phyloP scores from a whole-genome alignment of 2,113 vertebrate genomes.

The Mohoua ochrocephala region DNA sequence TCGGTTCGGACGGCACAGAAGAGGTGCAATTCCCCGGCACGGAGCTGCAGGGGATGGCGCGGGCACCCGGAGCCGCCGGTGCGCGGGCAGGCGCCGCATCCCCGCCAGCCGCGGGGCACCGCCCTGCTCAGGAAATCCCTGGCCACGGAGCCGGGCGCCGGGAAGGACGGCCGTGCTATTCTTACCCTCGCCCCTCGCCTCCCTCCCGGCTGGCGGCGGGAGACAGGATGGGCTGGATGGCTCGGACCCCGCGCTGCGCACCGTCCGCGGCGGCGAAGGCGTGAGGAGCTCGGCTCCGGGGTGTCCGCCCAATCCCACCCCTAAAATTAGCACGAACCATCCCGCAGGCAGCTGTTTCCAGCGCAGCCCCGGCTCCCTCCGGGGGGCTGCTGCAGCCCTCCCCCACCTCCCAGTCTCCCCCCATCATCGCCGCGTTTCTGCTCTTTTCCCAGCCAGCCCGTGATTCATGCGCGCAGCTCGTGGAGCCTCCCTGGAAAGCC shows the following conservation, averaged over 20 bases:
- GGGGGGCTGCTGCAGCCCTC: neutral
- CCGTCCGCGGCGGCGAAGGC: neutral
- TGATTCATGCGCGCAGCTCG: slow-evolving; percentile 6
- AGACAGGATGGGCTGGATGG: neutral
- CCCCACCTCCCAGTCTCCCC: neutral
- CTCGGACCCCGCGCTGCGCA: rapidly evolving
- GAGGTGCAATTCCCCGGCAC: rapidly evolving
- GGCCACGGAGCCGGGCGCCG: neutral
- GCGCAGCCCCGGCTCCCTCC: neutral
- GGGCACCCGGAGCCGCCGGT: neutral
- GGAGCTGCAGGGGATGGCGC: rapidly evolving
- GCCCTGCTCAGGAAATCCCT: slow-evolving; percentile 5
- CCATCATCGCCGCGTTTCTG: rapidly evolving
- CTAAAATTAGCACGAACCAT: rapidly evolving
- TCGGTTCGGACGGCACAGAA: rapidly evolving
- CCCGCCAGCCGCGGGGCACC: rapidly evolving
- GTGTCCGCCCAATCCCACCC: neutral
- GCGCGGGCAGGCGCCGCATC: neutral
- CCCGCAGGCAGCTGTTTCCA: neutral
- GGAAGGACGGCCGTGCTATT: neutral
- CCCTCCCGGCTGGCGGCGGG: neutral
- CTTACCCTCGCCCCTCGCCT: neutral
- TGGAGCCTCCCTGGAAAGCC: slow-evolving; percentile 24
- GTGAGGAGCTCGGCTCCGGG: neutral
- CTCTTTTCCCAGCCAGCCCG: neutral